Conservation (phyloP, 2,888 invertebrate genomes). For the Germaria angustata region DNA sequence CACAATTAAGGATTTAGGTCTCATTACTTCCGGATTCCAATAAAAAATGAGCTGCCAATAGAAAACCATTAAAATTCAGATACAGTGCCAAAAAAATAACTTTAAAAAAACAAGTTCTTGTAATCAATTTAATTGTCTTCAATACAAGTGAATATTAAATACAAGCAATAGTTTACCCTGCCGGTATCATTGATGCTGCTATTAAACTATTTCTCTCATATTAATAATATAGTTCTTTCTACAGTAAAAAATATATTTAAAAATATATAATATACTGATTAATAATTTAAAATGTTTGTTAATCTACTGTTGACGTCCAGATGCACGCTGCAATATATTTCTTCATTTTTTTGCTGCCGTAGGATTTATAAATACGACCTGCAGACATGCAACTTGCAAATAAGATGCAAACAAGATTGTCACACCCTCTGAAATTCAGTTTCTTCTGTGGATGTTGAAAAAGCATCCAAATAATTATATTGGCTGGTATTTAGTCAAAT, state of each 20-base stretch:
- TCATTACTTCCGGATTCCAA: no score
- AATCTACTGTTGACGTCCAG: constrained; percentile 47
- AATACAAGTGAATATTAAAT: constrained; percentile 56
- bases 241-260: no score
- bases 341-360: background rate
- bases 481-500: no score
- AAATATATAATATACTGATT: constrained; percentile 59
- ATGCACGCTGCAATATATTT: no score
- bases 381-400: constrained; percentile 27
- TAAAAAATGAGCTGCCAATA: no score
- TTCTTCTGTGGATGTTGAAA: no score
- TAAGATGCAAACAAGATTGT: background rate
- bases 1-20: no score
- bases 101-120: background rate
- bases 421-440: no score
- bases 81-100: no score
- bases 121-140: constrained; percentile 48
- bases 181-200: background rate
- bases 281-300: constrained; percentile 58
- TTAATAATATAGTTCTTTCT: background rate
- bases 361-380: constrained; percentile 48
- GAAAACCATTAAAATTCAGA: no score
- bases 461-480: no score
- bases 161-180: constrained; percentile 28
- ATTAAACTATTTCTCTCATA: background rate